phyloP scores from a whole-genome alignment of 1,140 invertebrate species.

The Orius laevigatus region DNA sequence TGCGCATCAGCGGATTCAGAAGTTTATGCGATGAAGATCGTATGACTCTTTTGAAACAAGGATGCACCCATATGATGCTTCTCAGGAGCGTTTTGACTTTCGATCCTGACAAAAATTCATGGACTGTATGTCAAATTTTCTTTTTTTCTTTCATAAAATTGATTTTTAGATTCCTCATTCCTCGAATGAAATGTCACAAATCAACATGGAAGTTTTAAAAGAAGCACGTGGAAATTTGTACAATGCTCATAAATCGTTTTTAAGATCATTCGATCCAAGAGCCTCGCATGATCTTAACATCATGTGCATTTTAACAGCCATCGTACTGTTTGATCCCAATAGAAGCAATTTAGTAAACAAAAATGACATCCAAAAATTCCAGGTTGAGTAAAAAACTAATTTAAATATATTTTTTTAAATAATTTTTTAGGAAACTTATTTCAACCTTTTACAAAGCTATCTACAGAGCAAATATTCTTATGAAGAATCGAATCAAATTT shows the following conservation, averaged over 20 bases:
- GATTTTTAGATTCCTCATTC: constrained; percentile 48
- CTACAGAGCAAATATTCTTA: constrained; percentile 65
- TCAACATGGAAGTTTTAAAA: constrained; percentile 73
- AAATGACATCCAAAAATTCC: not conserved
- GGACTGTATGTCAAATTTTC: constrained; percentile 32
- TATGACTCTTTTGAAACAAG: constrained; percentile 73
- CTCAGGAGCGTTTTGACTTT: constrained; percentile 74
- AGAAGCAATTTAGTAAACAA: no score
- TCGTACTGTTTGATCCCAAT: constrained; percentile 65
- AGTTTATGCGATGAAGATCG: constrained; percentile 85
- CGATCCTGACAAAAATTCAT: constrained; percentile 64
- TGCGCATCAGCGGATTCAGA: constrained; percentile 73
- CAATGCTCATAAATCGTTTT: constrained; percentile 64
- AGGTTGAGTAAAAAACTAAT: constrained; percentile 1
- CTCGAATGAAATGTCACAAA: constrained; percentile 31
- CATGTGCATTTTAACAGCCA: constrained; percentile 76
- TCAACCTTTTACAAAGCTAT: constrained; percentile 70
- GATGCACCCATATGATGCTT: constrained; percentile 84
- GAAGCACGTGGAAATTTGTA: constrained; percentile 73
- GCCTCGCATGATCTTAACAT: constrained; percentile 75
- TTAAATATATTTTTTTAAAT: not conserved
- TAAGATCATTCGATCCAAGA: constrained; percentile 57
- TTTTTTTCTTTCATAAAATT: constrained; percentile 17
- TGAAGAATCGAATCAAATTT: constrained; percentile 69
- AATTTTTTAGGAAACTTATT: constrained; percentile 64